Evolutionary conservation across 2,113 vertebrate genomes (phyloP).

Genomic region (Spizaetus ornatus): DNA sequence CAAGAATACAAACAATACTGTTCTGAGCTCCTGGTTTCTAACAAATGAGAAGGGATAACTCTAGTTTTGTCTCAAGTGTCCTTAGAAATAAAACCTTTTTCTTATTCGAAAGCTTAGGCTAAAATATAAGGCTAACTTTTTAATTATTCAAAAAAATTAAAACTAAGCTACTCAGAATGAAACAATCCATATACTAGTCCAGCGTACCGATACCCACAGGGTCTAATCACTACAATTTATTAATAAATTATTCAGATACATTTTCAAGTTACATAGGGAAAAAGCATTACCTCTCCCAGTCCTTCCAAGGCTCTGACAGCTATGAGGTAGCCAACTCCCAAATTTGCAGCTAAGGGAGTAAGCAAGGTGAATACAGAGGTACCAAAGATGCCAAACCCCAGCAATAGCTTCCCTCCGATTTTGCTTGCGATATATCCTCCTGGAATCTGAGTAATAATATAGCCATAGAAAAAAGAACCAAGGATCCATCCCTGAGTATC

Average conservation of each 20-base stretch:
- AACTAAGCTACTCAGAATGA: neutral
- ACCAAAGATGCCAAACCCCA: conserved; percentile 87
- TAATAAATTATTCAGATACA: neutral
- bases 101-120: neutral
- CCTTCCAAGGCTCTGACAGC: conserved; percentile 89
- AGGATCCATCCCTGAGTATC: conserved; percentile 97
- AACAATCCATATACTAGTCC: neutral
- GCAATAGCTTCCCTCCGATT: conserved; percentile 85
- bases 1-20: neutral
- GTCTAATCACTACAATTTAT: neutral
- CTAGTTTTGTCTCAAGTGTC: neutral
- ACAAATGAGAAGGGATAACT: neutral
- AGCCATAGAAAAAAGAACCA: conserved; percentile 97
- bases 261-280: neutral
- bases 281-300: conserved; percentile 85
- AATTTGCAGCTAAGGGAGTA: conserved; percentile 86
- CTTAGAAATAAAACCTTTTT: neutral
- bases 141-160: neutral
- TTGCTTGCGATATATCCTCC: conserved; percentile 90
- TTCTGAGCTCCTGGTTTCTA: neutral
- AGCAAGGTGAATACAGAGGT: conserved; percentile 89
- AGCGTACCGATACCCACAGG: neutral
- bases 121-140: neutral
- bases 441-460: conserved; percentile 94
- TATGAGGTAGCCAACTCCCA: conserved; percentile 87